phyloP scores from a whole-genome alignment of 2,797 vertebrate genomes.

The Spinibarbus caldwelli region DNA sequence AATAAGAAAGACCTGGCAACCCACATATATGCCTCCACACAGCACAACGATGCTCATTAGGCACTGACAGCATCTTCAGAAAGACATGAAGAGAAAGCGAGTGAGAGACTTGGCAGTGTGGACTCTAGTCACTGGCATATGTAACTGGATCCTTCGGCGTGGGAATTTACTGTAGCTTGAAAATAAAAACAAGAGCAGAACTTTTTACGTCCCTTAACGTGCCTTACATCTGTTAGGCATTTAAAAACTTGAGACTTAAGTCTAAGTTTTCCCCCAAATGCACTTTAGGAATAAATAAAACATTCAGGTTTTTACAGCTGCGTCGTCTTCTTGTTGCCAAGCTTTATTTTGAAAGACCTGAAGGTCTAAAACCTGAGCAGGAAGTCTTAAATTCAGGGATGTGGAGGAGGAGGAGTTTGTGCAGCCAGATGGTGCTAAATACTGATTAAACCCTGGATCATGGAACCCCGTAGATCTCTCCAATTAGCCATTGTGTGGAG shows the following conservation, averaged over 20 bases:
- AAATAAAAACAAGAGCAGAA: slow-evolving; percentile 43
- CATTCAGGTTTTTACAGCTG: slow-evolving; percentile 46
- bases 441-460: slow-evolving; percentile 63
- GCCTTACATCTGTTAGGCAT: slow-evolving; percentile 58
- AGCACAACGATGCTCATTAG: slow-evolving; percentile 55
- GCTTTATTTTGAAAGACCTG: slow-evolving; percentile 46
- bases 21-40: slow-evolving; percentile 35
- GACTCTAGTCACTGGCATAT: slow-evolving; percentile 19
- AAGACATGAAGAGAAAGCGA: slow-evolving; percentile 42
- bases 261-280: slow-evolving; percentile 33
- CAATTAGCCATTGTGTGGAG: slow-evolving; percentile 77
- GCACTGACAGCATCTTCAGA: slow-evolving; percentile 48
- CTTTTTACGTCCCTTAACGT: slow-evolving; percentile 42
- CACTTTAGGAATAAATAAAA: slow-evolving; percentile 52
- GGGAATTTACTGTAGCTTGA: slow-evolving; percentile 40
- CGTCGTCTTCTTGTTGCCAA: slow-evolving; percentile 42
- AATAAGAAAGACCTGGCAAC: slow-evolving; percentile 52
- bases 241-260: slow-evolving; percentile 41
- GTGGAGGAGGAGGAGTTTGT: slow-evolving; percentile 45
- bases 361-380: slow-evolving; percentile 49
- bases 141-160: slow-evolving; percentile 16
- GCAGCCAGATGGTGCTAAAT: slow-evolving; percentile 65
- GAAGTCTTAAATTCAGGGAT: slow-evolving; percentile 59
- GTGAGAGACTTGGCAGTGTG: not conserved
- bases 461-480: slow-evolving; percentile 60